A percentile compares a stretch with the other conserved stretches of the same genome.
phyloP scores from a whole-genome alignment of 23 tunicate genomes.

The Botrylloides violaceus region DNA sequence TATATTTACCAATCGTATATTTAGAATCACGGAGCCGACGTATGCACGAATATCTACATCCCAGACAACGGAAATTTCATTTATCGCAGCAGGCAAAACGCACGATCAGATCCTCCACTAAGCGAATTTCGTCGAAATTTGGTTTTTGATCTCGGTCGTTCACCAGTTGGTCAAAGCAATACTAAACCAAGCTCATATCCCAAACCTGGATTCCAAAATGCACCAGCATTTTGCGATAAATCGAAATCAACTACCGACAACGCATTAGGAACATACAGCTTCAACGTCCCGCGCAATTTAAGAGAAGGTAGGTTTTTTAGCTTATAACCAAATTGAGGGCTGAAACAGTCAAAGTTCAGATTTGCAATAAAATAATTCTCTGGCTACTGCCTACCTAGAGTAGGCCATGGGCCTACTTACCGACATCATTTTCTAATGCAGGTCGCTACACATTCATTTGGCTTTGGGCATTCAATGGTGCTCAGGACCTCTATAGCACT shows the following conservation, averaged over 20 bases:
- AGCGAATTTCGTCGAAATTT: slow-evolving; percentile 28
- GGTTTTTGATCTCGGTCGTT: slow-evolving; percentile 62
- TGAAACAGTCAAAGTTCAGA: too few relatives aligned
- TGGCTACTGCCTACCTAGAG: too few relatives aligned
- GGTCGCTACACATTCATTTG: slow-evolving; percentile 86
- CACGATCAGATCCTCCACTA: slow-evolving; percentile 38
- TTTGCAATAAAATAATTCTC: too few relatives aligned
- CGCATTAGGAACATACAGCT: slow-evolving; percentile 90
- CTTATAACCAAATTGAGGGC: too few relatives aligned
- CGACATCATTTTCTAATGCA: too few relatives aligned
- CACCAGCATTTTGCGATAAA: slow-evolving; percentile 81
- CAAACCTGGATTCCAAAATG: slow-evolving; percentile 81
- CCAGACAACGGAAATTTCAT: slow-evolving; percentile 83
- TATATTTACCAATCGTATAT: not conserved
- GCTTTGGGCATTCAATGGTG: slow-evolving; percentile 84
- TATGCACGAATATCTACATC: slow-evolving; percentile 63
- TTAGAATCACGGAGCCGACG: slow-evolving; percentile 94
- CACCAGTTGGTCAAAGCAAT: slow-evolving; percentile 1
- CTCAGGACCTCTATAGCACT: slow-evolving; percentile 47
- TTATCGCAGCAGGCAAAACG: slow-evolving; percentile 23
- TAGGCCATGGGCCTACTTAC: too few relatives aligned
- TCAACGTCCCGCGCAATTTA: slow-evolving; percentile 67
- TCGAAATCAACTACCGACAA: slow-evolving; percentile 40
- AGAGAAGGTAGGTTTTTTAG: slow-evolving; percentile 67
- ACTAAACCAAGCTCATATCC: slow-evolving; percentile 47